A percentile compares a stretch with the other conserved stretches of the same genome.
phyloP scores from a whole-genome alignment of 30 jellyfish, hydroid and myxozoan species.

The Hydra vulgaris region DNA sequence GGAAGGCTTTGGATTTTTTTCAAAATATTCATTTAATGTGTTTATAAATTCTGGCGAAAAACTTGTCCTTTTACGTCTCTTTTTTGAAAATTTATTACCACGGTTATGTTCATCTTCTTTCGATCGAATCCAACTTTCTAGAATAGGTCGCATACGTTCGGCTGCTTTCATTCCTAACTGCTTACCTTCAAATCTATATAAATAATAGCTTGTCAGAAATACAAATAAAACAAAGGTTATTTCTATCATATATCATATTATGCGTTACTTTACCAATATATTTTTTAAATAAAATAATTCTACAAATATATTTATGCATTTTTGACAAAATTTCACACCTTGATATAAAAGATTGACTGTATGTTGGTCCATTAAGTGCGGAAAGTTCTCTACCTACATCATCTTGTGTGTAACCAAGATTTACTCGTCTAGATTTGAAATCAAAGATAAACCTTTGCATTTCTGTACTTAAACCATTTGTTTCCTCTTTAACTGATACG shows the following conservation, averaged over 20 bases:
- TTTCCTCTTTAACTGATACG: constrained; percentile 62
- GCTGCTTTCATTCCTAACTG: constrained; percentile 99
- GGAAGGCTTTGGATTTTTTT: constrained; percentile 87
- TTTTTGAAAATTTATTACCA: constrained; percentile 55
- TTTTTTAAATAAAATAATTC: too few species aligned
- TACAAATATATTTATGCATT: too few species aligned
- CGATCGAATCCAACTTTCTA: constrained; percentile 69
- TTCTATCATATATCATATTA: background rate
- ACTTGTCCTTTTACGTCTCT: constrained; percentile 88
- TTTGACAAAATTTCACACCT: constrained; percentile 51
- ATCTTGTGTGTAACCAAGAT: constrained; percentile 89
- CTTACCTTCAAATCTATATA: constrained; percentile 82
- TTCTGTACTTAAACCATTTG: constrained; percentile 58
- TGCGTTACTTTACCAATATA: background rate
- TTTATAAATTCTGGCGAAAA: constrained; percentile 73
- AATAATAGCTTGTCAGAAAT: background rate
- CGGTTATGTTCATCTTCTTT: constrained; percentile 66
- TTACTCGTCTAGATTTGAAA: constrained; percentile 69
- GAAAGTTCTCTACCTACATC: constrained; percentile 95
- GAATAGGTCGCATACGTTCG: constrained; percentile 78
- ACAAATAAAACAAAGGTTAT: background rate
- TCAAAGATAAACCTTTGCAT: constrained; percentile 78
- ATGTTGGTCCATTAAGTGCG: constrained; percentile 94
- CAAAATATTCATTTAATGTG: constrained; percentile 49
- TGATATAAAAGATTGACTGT: constrained; percentile 92